These are phyloP conservation scores for Poeciliopsis presidionis DNA, from an alignment of 2,797 vertebrate species.

Conservation along the genomic window DNA sequence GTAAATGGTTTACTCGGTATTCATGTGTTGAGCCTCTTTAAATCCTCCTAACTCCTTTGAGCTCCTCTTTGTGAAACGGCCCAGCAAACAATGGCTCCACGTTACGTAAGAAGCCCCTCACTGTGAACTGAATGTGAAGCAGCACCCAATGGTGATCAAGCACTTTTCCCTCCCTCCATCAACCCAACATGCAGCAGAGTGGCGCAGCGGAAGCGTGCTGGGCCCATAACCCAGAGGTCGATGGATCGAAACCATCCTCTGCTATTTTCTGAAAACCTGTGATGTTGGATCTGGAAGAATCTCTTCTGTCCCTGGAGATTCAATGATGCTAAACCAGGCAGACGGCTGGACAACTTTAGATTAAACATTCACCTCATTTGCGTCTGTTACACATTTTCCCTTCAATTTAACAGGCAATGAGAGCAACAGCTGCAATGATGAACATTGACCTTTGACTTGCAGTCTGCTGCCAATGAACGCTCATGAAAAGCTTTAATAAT, in stretches of 20 bases:
- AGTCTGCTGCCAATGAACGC: conserved; percentile 1
- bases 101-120: conserved; percentile 33
- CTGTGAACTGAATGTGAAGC: conserved; percentile 43
- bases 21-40: conserved; percentile 1
- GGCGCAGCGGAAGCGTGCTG: conserved; percentile 86
- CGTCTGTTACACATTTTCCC: conserved; percentile 7
- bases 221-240: conserved; percentile 86
- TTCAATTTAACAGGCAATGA: conserved; percentile 45
- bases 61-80: conserved; percentile 4
- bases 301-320: not conserved
- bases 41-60: not conserved
- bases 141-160: not conserved
- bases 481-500: not conserved
- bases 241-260: conserved; percentile 83
- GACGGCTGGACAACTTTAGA: not conserved
- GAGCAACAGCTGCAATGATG: not conserved
- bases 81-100: conserved; percentile 32
- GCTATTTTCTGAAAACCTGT: conserved; percentile 39
- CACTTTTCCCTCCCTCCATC: rapidly evolving
- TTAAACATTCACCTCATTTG: conserved; percentile 65
- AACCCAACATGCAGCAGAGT: conserved; percentile 72
- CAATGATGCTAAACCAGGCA: not conserved
- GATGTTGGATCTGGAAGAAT: not conserved
- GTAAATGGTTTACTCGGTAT: not conserved
- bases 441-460: conserved; percentile 39